These are phyloP conservation scores for Thumatha senex DNA, from an alignment of 2,888 invertebrate species.

Conservation along the genomic window DNA sequence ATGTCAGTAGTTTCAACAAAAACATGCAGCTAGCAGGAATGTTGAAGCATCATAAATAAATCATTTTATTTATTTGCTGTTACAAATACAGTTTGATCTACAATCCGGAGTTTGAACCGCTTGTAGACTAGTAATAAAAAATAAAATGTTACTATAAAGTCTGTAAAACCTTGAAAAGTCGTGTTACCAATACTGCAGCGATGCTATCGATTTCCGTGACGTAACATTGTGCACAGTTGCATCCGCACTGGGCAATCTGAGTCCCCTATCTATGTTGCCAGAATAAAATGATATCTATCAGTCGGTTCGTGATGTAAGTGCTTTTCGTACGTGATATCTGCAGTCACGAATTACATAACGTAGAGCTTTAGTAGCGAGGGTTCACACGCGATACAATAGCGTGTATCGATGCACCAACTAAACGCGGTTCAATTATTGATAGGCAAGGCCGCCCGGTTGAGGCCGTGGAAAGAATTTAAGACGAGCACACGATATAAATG, in stretches of 20 bases:
- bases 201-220: slow-evolving; percentile 23
- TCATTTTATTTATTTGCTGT: too few species aligned
- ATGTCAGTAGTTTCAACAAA: not conserved
- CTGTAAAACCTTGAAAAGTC: slow-evolving; percentile 26
- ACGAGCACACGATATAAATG: slow-evolving; percentile 17
- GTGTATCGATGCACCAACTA: slow-evolving; percentile 31
- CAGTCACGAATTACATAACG: slow-evolving; percentile 30
- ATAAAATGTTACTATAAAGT: too few species aligned
- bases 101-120: too few species aligned
- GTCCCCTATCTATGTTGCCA: slow-evolving; percentile 26
- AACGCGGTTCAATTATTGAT: slow-evolving; percentile 34
- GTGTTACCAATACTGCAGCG: slow-evolving; percentile 20
- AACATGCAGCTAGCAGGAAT: not conserved
- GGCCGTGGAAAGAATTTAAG: slow-evolving; percentile 31
- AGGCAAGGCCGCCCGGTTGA: slow-evolving; percentile 29
- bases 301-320: slow-evolving; percentile 27
- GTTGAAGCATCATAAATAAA: too few species aligned
- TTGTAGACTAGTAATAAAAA: too few species aligned
- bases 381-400: slow-evolving; percentile 34
- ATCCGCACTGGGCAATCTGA: slow-evolving; percentile 26
- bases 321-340: slow-evolving; percentile 35
- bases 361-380: slow-evolving; percentile 13
- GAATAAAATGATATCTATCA: slow-evolving; percentile 25
- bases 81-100: too few species aligned
- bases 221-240: slow-evolving; percentile 17